Base-by-base conservation (phyloP, 2,888 invertebrate genomes). In the Macaria notata region DNA sequence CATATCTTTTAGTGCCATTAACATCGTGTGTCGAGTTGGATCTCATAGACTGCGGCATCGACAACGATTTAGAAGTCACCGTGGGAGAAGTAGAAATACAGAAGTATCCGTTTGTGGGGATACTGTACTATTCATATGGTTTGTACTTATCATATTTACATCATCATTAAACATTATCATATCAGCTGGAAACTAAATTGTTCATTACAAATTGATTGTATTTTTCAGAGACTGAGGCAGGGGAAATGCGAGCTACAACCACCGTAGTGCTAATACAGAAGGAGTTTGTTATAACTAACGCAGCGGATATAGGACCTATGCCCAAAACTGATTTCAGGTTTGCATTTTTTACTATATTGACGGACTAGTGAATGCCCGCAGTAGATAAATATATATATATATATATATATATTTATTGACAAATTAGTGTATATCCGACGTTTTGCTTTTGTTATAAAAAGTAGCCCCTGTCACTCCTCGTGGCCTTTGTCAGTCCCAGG, bases 231-330 rank as follows among this genome's bases (percentile, higher is more conserved):
- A 36, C 33, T 36, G 33, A 36, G 33, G 7, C 5, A 0, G 81
- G 77, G 0, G 81, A 84, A 50, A 72, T 64, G 0, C 64, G 86
- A 1, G 73, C 83, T 0, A 79, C 83, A 19, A 83, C 86, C 0
- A 79, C 81, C 0, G 87, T 87, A 0, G 70, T 70, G 0, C 66
- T 87, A 3, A 83, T 87, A 46, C 88, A 87, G 3, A 68, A 65
- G 0, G 80, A 85, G 65, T 87, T 87, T 36, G 83, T 84, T 4
- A 59, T 87, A 2, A 85, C 69, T 0, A 55, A 78, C 3, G 84
- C 88, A 0, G 78, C 85, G 0, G 87, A 87, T 51, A 79, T 87
- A 3, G 87, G 82, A 0, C 81, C 81, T 0, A 84, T 87, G 79
- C 84, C 87, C 0, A 84, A 84, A 59, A 47, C 55, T 3, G 66